Conservation (phyloP, 1,140 invertebrate genomes). For the Aporrectodea caliginosa region DNA sequence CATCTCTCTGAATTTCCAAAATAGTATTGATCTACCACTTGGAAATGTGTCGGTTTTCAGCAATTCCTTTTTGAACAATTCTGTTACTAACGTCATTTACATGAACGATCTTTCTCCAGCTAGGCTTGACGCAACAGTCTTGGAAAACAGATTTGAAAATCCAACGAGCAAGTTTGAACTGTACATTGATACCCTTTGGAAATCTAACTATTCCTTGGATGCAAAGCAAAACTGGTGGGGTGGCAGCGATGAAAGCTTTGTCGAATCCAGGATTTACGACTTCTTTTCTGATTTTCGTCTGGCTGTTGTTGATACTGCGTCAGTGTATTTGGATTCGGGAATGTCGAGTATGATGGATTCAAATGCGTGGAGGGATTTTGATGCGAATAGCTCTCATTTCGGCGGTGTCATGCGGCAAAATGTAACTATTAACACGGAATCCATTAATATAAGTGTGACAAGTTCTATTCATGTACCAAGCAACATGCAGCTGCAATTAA, state of each 20-base stretch:
- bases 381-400: neutral
- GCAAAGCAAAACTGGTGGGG: conserved; percentile 15
- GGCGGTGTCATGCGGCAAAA: conserved; percentile 5
- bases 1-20: neutral
- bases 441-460: neutral
- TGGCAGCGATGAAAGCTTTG: neutral
- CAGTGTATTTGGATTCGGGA: neutral
- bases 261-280: conserved; percentile 1
- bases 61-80: neutral
- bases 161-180: neutral
- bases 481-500: neutral
- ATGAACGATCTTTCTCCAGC: neutral
- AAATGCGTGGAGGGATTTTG: neutral
- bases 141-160: conserved; percentile 15
- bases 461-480: neutral
- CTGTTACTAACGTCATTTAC: neutral
- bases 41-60: neutral
- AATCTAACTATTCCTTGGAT: neutral
- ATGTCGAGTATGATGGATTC: neutral
- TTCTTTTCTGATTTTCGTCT: conserved; percentile 1
- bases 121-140: neutral
- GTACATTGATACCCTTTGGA: neutral
- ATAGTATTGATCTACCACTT: neutral
- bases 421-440: neutral
- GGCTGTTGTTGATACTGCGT: neutral